phyloP scores from a whole-genome alignment of 2,113 vertebrate genomes.

The Dasyornis broadbenti region DNA sequence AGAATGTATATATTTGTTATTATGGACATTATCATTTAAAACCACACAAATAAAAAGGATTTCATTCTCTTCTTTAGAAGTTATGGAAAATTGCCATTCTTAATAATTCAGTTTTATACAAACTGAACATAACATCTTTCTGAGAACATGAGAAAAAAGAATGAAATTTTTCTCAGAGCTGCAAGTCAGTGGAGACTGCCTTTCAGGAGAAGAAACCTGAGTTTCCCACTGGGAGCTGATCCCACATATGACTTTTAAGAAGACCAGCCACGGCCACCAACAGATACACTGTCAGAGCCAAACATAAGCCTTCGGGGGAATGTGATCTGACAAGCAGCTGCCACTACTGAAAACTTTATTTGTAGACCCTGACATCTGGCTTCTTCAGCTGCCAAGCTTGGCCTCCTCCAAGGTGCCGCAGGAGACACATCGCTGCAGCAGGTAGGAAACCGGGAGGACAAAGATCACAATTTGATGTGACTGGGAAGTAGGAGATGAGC shows the following conservation, averaged over 20 bases:
- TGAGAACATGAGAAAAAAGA: neutral
- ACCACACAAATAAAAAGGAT: neutral
- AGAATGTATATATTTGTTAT: neutral
- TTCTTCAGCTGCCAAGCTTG: slow-evolving; percentile 4
- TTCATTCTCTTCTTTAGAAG: neutral
- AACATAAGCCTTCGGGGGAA: neutral
- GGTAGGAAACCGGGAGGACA: neutral
- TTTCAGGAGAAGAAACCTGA: slow-evolving; percentile 15
- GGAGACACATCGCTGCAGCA: neutral
- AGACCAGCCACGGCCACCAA: slow-evolving; percentile 1
- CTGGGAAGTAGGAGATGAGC: neutral
- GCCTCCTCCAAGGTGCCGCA: neutral
- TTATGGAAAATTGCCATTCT: neutral
- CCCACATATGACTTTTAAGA: neutral
- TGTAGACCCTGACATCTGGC: slow-evolving; percentile 29
- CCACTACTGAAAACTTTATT: slow-evolving; percentile 24
- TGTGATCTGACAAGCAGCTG: slow-evolving; percentile 9
- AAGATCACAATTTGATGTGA: neutral
- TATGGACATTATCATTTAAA: neutral
- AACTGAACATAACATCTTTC: neutral
- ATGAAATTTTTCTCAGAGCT: neutral
- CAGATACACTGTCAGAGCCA: neutral
- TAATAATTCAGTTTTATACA: neutral
- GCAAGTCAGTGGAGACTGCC: neutral
- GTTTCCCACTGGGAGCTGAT: neutral